These are phyloP conservation scores for Pachyrhynchus sulphureomaculatus DNA, from an alignment of 1,140 invertebrate species.

Conservation along the genomic window DNA sequence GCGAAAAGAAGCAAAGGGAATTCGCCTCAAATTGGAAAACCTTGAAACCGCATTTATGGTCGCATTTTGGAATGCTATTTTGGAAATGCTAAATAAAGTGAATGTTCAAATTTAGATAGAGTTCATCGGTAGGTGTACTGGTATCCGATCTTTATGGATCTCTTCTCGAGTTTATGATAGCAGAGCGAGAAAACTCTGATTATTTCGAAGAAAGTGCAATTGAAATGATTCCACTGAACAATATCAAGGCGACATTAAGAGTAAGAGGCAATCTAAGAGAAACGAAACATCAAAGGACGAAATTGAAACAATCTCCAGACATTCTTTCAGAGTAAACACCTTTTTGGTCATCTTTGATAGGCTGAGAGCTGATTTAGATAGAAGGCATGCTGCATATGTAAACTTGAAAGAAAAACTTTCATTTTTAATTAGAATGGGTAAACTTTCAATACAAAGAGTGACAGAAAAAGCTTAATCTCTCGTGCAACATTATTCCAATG, in stretches of 20 bases:
- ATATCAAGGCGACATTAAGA: no score
- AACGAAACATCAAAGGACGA: no score
- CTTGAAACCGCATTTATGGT: constrained; percentile 37
- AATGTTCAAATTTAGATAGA: constrained; percentile 34
- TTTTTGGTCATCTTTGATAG: constrained; percentile 19
- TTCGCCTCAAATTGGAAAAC: no score
- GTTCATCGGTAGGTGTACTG: constrained; percentile 31
- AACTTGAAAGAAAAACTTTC: constrained; percentile 26
- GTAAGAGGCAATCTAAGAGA: no score
- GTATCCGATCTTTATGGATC: constrained; percentile 31
- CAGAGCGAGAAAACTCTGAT: constrained; percentile 30
- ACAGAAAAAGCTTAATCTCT: constrained; percentile 14
- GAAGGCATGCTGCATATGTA: constrained; percentile 23
- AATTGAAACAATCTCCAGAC: constrained; percentile 9
- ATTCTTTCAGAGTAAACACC: constrained; percentile 6
- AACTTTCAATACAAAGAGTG: constrained; percentile 26
- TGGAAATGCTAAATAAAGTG: constrained; percentile 36
- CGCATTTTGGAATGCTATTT: constrained; percentile 30
- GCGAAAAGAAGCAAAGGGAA: no score
- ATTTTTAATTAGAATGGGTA: constrained; percentile 19
- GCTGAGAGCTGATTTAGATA: constrained; percentile 21
- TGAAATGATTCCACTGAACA: no score
- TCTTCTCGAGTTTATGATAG: constrained; percentile 30
- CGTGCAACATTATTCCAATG: no score
- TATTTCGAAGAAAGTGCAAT: no score